Conservation (phyloP, 2,888 invertebrate species). For the Notodonta dromedarius region DNA sequence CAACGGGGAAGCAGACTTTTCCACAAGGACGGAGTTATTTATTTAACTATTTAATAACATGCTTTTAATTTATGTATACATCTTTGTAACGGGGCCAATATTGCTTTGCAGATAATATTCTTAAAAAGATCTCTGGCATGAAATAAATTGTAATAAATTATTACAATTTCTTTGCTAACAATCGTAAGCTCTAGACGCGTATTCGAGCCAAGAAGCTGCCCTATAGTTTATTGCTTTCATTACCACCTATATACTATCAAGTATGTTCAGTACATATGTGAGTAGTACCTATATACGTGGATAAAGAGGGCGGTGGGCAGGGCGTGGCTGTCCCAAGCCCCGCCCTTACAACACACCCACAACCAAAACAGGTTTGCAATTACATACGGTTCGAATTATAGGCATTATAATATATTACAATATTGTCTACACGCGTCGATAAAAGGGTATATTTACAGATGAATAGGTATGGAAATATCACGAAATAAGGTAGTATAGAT, state of each 20-base stretch:
- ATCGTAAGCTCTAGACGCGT: background rate
- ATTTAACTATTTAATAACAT: too few relatives aligned
- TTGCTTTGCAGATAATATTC: too few relatives aligned
- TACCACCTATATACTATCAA: background rate
- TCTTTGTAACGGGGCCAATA: too few relatives aligned
- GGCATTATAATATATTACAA: slow-evolving; percentile 13
- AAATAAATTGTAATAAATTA: too few relatives aligned
- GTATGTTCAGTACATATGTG: slow-evolving; percentile 3
- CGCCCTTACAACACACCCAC: slow-evolving; percentile 55
- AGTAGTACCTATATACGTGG: slow-evolving; percentile 22
- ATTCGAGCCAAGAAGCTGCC: background rate
- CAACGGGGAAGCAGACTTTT: too few relatives aligned
- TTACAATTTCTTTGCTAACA: too few relatives aligned
- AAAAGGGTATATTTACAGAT: too few relatives aligned
- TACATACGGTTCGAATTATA: slow-evolving; percentile 22
- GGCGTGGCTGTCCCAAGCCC: slow-evolving; percentile 62
- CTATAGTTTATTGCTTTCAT: background rate
- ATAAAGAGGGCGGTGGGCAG: slow-evolving; percentile 47
- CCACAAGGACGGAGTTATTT: too few relatives aligned
- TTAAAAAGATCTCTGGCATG: too few relatives aligned
- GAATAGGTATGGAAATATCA: too few relatives aligned
- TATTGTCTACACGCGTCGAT: slow-evolving; percentile 13
- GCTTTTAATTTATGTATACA: too few relatives aligned
- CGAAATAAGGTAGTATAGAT: too few relatives aligned
- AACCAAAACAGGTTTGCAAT: slow-evolving; percentile 64